Evolutionary conservation across 2,888 invertebrate genomes (phyloP), one percentile per base, ranked within the genome.

Genomic region (Conistra vaccinii): DNA sequence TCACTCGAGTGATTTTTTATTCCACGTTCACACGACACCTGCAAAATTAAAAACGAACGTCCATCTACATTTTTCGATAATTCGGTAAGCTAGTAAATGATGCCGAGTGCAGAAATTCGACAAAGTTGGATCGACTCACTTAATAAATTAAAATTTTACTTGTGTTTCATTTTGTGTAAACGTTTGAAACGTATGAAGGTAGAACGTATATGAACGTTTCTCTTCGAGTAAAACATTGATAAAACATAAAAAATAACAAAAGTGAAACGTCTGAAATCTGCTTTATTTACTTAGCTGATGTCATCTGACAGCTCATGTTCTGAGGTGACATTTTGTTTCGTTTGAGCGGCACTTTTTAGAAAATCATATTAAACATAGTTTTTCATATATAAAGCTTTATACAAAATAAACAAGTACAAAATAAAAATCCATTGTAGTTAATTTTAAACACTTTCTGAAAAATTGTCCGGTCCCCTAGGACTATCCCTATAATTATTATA

Each of bases 391-490:
- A 48, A 32, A 48, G 17, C 32, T 48, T 3, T 51, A 32, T 10
- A 51, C n/a, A 51, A 51, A 48, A 32, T 48, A 32, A 51, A 51
- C n/a, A n/a, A n/a, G n/a, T n/a, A n/a, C n/a, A n/a, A n/a, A n/a
- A n/a, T n/a, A n/a, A n/a, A n/a, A n/a, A n/a, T 61, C 35, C 9
- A 17, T 32, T 14, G n/a, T 17, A 5, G 17, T 66, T n/a, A n/a
- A 32, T 51, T 17, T 20, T 53, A 66, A n/a, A n/a, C 10, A 53
- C 10, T 35, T n/a, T 35, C 66, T 66, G 66, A 55, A 35, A 35
- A 66, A 35, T 6, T 53, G 66, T 66, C 66, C 66, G n/a, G 66
- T 66, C 6, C n/a, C 53, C n/a, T 66, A n/a, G 6, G 32, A 35
- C 53, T 53, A 10, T 12, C 6, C n/a, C 20, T 68, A 12, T 51